Percentiles rank a stretch among this genome's conserved stretches.
Conservation (phyloP, 2,113 vertebrate species). For the Cacatua alba region DNA sequence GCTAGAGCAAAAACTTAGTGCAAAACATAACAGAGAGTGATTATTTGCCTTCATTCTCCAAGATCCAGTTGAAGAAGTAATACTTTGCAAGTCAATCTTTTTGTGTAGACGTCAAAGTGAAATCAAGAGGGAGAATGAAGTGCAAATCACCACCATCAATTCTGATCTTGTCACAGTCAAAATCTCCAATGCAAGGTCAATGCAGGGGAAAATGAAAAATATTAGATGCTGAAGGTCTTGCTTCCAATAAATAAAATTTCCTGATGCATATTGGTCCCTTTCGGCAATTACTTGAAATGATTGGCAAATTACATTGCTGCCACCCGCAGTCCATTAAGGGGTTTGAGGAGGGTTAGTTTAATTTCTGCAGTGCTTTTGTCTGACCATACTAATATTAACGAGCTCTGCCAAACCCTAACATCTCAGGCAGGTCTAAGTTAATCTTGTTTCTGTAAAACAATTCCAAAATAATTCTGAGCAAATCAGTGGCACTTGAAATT, state of each 20-base stretch:
- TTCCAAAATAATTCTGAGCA: neutral
- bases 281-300: neutral
- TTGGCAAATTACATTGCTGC: neutral
- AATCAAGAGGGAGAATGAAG: constrained; percentile 6
- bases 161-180: neutral
- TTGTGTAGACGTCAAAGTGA: neutral
- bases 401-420: neutral
- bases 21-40: neutral
- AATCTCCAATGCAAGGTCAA: constrained; percentile 14
- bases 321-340: neutral
- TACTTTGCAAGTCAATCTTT: constrained; percentile 29
- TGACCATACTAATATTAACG: neutral
- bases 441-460: neutral
- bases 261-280: neutral
- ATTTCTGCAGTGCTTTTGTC: neutral
- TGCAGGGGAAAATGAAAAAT: neutral
- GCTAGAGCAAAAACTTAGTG: neutral
- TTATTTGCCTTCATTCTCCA: neutral
- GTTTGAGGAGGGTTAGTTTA: neutral
- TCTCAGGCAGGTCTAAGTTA: neutral
- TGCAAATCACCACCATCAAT: constrained; percentile 16
- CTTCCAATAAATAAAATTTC: neutral
- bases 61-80: constrained; percentile 46
- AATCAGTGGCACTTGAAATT: neutral
- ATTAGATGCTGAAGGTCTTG: neutral